A percentile compares a stretch with the other conserved stretches of the same genome.
These are phyloP conservation scores for Endotricha flammealis DNA, from an alignment of 2,888 invertebrate genomes.

Conservation along the genomic window DNA sequence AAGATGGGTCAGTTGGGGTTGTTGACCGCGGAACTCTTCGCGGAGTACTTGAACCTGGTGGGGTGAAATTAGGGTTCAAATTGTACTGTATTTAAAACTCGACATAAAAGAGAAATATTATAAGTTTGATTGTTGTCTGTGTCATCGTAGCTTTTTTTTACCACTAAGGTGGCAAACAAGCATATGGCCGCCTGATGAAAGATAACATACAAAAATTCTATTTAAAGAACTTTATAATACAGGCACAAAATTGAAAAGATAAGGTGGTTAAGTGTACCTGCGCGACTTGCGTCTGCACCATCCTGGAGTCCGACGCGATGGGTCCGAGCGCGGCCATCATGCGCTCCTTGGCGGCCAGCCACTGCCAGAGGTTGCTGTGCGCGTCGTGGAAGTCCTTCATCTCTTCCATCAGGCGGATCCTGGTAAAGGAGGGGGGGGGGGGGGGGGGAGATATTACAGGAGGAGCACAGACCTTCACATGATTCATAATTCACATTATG, in stretches of 20 bases:
- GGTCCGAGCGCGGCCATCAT: constrained; percentile 97
- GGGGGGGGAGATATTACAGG: neutral
- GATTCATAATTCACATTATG: too few species aligned
- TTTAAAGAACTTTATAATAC: too few species aligned
- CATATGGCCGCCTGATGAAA: too few species aligned
- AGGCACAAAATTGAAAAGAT: too few species aligned
- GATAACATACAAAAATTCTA: too few species aligned
- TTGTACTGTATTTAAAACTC: too few species aligned
- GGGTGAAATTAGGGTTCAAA: neutral
- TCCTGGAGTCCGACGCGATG: constrained; percentile 95
- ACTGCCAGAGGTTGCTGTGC: constrained; percentile 88
- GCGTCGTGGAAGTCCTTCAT: constrained; percentile 95
- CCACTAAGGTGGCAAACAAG: too few species aligned
- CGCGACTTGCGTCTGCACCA: constrained; percentile 97
- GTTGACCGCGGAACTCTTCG: constrained; percentile 96
- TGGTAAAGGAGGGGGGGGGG: constrained; percentile 28
- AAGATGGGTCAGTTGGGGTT: constrained; percentile 91
- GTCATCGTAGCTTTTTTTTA: too few species aligned
- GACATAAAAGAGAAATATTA: too few species aligned
- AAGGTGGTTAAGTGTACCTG: constrained; percentile 82
- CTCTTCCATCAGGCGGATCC: constrained; percentile 88
- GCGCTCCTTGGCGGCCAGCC: constrained; percentile 95
- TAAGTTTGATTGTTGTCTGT: too few species aligned
- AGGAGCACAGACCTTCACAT: too few species aligned
- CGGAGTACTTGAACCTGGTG: constrained; percentile 89